These are phyloP conservation scores for Dryadula phaetusa DNA, from an alignment of 2,888 invertebrate species.

Conservation along the genomic window DNA sequence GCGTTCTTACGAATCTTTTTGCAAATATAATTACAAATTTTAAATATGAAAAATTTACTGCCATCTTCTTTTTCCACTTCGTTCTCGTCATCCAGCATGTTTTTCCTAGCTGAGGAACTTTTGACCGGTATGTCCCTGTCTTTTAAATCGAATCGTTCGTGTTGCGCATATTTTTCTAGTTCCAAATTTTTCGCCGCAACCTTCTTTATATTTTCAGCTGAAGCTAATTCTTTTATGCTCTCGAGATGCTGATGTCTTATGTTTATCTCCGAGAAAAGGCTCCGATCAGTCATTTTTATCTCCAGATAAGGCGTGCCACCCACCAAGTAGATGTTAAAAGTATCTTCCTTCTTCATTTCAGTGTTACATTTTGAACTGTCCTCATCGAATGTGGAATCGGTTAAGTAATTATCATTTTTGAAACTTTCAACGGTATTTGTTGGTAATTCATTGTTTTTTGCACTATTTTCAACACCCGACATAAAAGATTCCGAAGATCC, in stretches of 20 bases:
- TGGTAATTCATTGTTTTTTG: slow-evolving; percentile 28
- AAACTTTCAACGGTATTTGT: slow-evolving; percentile 58
- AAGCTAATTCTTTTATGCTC: slow-evolving; percentile 54
- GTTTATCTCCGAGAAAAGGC: slow-evolving; percentile 67
- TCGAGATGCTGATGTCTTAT: slow-evolving; percentile 54
- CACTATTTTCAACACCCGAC: slow-evolving; percentile 33
- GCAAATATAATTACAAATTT: slow-evolving; percentile 70
- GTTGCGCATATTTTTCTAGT: slow-evolving; percentile 55
- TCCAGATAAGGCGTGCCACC: slow-evolving; percentile 57
- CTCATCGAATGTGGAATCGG: slow-evolving; percentile 60
- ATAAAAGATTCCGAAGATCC: slow-evolving; percentile 59
- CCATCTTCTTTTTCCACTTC: slow-evolving; percentile 51
- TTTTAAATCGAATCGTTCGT: slow-evolving; percentile 46
- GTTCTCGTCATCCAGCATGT: slow-evolving; percentile 68
- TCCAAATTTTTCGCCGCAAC: slow-evolving; percentile 62
- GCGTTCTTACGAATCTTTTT: slow-evolving; percentile 64
- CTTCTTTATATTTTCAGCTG: slow-evolving; percentile 66
- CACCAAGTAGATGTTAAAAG: slow-evolving; percentile 61
- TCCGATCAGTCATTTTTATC: slow-evolving; percentile 64
- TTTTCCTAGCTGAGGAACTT: slow-evolving; percentile 66
- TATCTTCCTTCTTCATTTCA: slow-evolving; percentile 53
- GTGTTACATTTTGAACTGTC: slow-evolving; percentile 47
- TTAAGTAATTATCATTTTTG: slow-evolving; percentile 64
- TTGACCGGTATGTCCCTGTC: slow-evolving; percentile 73
- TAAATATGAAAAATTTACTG: slow-evolving; percentile 64